A percentile compares a stretch with the other conserved stretches of the same genome.
Evolutionary conservation across 2,113 vertebrate species (phyloP).

Genomic region (Trogon melanurus): DNA sequence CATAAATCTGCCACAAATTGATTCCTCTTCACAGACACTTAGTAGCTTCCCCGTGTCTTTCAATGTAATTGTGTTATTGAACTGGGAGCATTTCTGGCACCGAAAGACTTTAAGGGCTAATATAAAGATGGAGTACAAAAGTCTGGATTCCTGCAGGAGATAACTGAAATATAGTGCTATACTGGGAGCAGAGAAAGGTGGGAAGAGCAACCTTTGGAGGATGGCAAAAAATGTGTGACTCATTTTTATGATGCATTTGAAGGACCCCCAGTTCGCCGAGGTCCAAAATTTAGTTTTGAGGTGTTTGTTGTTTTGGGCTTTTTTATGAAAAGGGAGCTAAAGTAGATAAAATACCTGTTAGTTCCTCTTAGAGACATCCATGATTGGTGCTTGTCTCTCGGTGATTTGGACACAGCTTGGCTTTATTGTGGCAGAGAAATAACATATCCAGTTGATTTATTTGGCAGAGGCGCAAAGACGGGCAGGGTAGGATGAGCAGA

Average conservation of each 20-base stretch:
- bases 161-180: background rate
- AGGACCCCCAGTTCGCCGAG: background rate
- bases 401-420: background rate
- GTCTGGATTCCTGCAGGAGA: slow-evolving; percentile 36
- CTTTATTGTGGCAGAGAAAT: background rate
- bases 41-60: slow-evolving; percentile 49
- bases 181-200: background rate
- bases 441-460: background rate
- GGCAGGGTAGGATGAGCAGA: background rate
- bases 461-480: background rate
- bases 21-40: slow-evolving; percentile 14
- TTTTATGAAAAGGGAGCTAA: background rate
- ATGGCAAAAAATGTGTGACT: background rate
- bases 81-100: slow-evolving; percentile 1
- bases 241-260: slow-evolving; percentile 7
- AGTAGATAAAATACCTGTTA: background rate
- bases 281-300: background rate
- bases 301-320: background rate
- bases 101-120: slow-evolving; percentile 27
- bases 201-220: slow-evolving; percentile 7
- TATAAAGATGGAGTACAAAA: slow-evolving; percentile 9
- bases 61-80: slow-evolving; percentile 48
- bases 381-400: background rate
- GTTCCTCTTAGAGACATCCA: background rate
- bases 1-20: background rate